Conservation (phyloP, 2,888 invertebrate genomes). For the Rhopalosiphum nymphaeae region DNA sequence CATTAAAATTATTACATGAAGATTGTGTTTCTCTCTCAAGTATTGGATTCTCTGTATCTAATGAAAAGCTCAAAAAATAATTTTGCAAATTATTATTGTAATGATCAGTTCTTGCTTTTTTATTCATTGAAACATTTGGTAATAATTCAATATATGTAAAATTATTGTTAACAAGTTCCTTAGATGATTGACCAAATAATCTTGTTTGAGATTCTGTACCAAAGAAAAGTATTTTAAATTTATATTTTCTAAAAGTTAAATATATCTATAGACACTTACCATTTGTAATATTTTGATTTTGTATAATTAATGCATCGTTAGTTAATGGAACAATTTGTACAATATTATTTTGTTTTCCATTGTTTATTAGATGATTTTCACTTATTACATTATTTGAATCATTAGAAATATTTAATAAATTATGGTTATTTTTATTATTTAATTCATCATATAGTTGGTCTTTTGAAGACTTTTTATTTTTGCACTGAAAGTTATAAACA, state of each 20-base stretch:
- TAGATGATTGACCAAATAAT: not conserved
- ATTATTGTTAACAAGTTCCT: no score
- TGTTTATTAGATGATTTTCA: not conserved
- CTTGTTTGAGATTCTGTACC: not conserved
- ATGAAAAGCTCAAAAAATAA: not conserved
- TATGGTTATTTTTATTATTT: not conserved
- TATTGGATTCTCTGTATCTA: not conserved
- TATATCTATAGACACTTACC: not conserved
- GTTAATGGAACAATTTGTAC: not conserved
- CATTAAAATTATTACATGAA: not conserved
- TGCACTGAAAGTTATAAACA: not conserved
- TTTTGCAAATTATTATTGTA: not conserved
- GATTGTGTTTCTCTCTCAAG: not conserved
- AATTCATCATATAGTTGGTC: not conserved
- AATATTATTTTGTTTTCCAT: not conserved
- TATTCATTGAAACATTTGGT: not conserved
- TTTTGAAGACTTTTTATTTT: not conserved
- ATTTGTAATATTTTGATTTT: conserved; percentile 10
- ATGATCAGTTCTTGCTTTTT: not conserved
- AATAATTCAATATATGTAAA: not conserved
- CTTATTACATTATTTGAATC: not conserved
- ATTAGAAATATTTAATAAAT: not conserved
- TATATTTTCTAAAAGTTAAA: not conserved
- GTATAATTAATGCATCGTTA: not conserved
- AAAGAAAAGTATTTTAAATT: not conserved